Base-by-base conservation (phyloP, 2,888 invertebrate species). In the Apamea sordens region DNA sequence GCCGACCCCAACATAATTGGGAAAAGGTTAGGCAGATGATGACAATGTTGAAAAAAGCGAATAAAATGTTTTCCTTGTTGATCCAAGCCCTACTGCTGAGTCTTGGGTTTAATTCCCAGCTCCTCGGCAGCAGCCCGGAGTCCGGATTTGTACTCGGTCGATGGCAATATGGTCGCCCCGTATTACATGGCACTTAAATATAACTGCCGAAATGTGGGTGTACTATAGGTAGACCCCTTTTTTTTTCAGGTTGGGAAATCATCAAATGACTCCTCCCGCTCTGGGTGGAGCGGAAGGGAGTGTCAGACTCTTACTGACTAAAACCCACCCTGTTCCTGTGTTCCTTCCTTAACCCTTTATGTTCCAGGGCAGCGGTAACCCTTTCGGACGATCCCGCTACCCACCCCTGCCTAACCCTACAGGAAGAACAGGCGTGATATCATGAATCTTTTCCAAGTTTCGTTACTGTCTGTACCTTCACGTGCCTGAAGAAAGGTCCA, bases 401-500 rank as follows among this genome's bases (percentile, higher is more conserved):
- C n/a, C n/a, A n/a, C 8, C 21, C 21, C 53, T 21, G 0, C 53
- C 21, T 21, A 53, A 2, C n/a, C n/a, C 2, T 28, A 21, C 6
- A 2, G 7, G 11, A 1, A 21, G 3, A 47, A 21, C 11, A 11
- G 10, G n/a, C n/a, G 2, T n/a, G n/a, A n/a, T 41, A 6, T 5
- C 44, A 18, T 44, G 2, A 44, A 15, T 44, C 11, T 81, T 67
- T n/a, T 15, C 21, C 21, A 53, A 32, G 11, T 69, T 70, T 8
- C 4, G 13, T 15, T 28, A 8, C 18, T 13, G 8, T 47, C 53
- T 71, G 15, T 36, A 47, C 32, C 1, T 69, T 18, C 64, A 77
- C 69, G 69, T 61, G 69, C 5, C 21, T 13, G 4, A 77, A 50
- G 47, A 65, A 64, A 77, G 13, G 6, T 53, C n/a, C 61, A 18